Evolutionary conservation across 2,113 vertebrate genomes (phyloP).

Genomic region (Solea solea): DNA sequence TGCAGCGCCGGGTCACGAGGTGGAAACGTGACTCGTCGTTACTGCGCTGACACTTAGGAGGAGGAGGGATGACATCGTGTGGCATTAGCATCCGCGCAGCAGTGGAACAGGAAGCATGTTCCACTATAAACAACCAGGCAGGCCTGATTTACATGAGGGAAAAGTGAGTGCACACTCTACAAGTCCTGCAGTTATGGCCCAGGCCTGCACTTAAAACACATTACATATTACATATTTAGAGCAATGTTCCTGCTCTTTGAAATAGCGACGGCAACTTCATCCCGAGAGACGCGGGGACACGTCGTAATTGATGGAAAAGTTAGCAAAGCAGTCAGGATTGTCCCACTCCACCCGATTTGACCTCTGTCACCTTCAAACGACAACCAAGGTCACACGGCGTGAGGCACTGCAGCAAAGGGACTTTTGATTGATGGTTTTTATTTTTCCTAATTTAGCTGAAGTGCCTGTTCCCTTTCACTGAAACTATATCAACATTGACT

Average conservation of each 20-base stretch:
- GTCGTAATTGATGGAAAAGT: slow-evolving; percentile 67
- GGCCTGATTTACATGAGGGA: slow-evolving; percentile 45
- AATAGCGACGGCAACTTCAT: slow-evolving; percentile 67
- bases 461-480: slow-evolving; percentile 12
- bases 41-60: slow-evolving; percentile 3
- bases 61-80: slow-evolving; percentile 17
- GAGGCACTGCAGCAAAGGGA: slow-evolving; percentile 24
- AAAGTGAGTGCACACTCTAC: slow-evolving; percentile 31
- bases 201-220: slow-evolving; percentile 31
- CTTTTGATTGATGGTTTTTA: slow-evolving; percentile 46
- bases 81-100: slow-evolving; percentile 19
- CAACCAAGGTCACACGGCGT: slow-evolving; percentile 40
- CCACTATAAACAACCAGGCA: slow-evolving; percentile 54
- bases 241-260: slow-evolving; percentile 58
- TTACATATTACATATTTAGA: slow-evolving; percentile 56
- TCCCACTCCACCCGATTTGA: slow-evolving; percentile 45
- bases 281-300: slow-evolving; percentile 30
- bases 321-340: slow-evolving; percentile 62
- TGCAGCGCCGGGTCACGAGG: not conserved
- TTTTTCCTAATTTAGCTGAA: slow-evolving; percentile 41
- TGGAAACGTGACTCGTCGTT: not conserved
- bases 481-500: slow-evolving; percentile 41
- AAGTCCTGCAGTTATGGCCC: slow-evolving; percentile 26
- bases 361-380: slow-evolving; percentile 29
- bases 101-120: slow-evolving; percentile 35